These are phyloP conservation scores for Megamerina dolium DNA, from an alignment of 2,888 invertebrate genomes.

Conservation along the genomic window DNA sequence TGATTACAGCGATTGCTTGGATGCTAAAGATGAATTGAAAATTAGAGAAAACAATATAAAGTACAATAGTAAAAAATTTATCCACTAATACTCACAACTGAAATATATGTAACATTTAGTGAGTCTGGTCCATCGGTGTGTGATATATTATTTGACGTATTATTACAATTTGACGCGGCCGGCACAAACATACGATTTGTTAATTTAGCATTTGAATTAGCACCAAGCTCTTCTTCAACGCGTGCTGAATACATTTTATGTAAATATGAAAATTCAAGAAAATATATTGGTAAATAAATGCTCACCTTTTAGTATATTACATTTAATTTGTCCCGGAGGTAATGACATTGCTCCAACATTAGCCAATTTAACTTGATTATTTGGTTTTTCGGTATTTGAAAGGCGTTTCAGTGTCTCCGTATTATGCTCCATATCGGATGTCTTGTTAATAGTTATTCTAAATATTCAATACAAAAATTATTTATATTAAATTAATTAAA, in stretches of 20 bases:
- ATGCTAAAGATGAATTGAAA: conserved; percentile 46
- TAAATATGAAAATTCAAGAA: background rate
- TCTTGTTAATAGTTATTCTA: conserved; percentile 50
- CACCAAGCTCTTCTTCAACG: conserved; percentile 58
- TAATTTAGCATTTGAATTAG: conserved; percentile 49
- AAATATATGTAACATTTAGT: conserved; percentile 64
- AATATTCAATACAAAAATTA: conserved; percentile 22
- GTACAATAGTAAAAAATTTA: conserved; percentile 18
- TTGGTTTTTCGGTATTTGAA: conserved; percentile 59
- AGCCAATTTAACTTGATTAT: conserved; percentile 64
- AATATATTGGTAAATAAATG: conserved; percentile 17
- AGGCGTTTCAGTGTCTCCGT: conserved; percentile 62
- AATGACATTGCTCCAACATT: conserved; percentile 56
- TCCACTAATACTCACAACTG: conserved; percentile 59
- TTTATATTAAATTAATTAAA: conserved; percentile 5
- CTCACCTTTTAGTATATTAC: conserved; percentile 86
- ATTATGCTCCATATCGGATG: conserved; percentile 54
- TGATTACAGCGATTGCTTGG: conserved; percentile 51
- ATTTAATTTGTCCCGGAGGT: conserved; percentile 87
- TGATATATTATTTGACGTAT: conserved; percentile 17
- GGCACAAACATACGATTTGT: conserved; percentile 57
- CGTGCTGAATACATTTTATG: conserved; percentile 51
- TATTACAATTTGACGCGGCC: conserved; percentile 19
- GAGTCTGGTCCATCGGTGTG: conserved; percentile 49
- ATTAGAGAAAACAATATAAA: conserved; percentile 19